Conservation (phyloP, 2,888 invertebrate species). For the Drosophila neonasuta region DNA sequence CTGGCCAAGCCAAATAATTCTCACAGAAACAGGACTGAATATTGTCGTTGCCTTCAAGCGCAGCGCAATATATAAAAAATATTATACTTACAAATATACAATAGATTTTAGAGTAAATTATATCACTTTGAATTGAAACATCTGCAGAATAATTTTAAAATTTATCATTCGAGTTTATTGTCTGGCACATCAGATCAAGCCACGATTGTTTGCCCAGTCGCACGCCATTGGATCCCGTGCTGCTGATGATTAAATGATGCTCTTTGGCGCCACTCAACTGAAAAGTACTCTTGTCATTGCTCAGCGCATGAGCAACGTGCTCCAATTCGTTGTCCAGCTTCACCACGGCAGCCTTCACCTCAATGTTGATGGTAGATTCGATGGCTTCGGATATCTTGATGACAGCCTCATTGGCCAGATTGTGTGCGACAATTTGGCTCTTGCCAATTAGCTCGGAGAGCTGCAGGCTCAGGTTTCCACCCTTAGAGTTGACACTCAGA, state of each 20-base stretch:
- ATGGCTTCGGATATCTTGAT: slow-evolving; percentile 81
- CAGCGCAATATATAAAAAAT: slow-evolving; percentile 34
- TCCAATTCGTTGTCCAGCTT: slow-evolving; percentile 67
- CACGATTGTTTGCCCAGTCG: slow-evolving; percentile 81
- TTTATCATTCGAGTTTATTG: slow-evolving; percentile 28
- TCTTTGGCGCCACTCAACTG: slow-evolving; percentile 60
- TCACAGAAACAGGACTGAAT: slow-evolving; percentile 64
- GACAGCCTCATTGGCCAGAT: slow-evolving; percentile 62
- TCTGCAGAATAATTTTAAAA: slow-evolving; percentile 1
- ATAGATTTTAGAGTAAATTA: slow-evolving; percentile 11
- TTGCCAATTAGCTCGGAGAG: slow-evolving; percentile 79
- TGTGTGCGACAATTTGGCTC: slow-evolving; percentile 71
- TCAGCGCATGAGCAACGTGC: slow-evolving; percentile 72
- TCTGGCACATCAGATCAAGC: slow-evolving; percentile 74
- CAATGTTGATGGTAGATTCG: slow-evolving; percentile 74
- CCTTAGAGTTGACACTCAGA: slow-evolving; percentile 74
- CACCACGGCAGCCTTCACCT: slow-evolving; percentile 69
- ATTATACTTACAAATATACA: slow-evolving; percentile 26
- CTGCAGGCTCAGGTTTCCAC: slow-evolving; percentile 78
- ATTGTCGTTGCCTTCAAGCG: slow-evolving; percentile 61
- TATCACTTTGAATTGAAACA: slow-evolving; percentile 2
- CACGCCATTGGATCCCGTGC: slow-evolving; percentile 69
- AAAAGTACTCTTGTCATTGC: slow-evolving; percentile 67
- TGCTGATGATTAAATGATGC: slow-evolving; percentile 61
- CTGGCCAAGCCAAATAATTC: slow-evolving; percentile 65